These are phyloP conservation scores for Gymnoscopelus microlampas DNA, from an alignment of 2,797 vertebrate genomes.

Conservation along the genomic window DNA sequence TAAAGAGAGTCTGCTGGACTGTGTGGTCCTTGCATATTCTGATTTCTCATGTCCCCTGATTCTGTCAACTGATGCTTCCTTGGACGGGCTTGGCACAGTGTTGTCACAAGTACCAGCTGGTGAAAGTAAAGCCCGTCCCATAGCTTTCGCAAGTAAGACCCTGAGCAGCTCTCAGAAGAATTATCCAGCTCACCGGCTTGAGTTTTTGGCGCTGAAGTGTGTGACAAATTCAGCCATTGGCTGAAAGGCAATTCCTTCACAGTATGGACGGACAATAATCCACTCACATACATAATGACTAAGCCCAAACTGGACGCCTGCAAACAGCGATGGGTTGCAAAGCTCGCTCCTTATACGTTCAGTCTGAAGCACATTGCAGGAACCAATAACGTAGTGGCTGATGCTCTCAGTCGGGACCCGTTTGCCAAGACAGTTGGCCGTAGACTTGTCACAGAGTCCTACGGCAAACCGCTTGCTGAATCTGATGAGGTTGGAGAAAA, in stretches of 20 bases:
- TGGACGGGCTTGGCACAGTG: slow-evolving; percentile 7
- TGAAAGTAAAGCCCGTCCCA: not conserved
- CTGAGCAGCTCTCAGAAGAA: not conserved
- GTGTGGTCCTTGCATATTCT: not conserved
- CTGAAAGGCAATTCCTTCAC: too few species aligned
- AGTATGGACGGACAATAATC: too few species aligned
- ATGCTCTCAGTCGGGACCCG: slow-evolving; percentile 26
- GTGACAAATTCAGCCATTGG: too few species aligned
- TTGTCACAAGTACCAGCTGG: slow-evolving; percentile 1
- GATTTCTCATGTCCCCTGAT: slow-evolving; percentile 12
- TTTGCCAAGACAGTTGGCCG: slow-evolving; percentile 27
- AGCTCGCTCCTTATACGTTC: slow-evolving; percentile 39
- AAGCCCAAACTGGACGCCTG: slow-evolving; percentile 24
- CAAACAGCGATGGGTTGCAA: slow-evolving; percentile 39
- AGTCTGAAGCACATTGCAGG: slow-evolving; percentile 38
- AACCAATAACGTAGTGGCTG: slow-evolving; percentile 35
- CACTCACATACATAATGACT: not conserved
- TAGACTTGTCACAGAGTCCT: slow-evolving; percentile 15
- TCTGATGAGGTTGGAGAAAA: not conserved
- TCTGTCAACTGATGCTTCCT: slow-evolving; percentile 6
- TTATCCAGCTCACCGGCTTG: slow-evolving; percentile 16
- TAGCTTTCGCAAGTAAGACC: slow-evolving; percentile 14
- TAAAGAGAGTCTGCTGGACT: not conserved
- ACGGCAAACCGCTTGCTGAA: slow-evolving; percentile 14
- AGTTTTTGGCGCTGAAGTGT: too few species aligned